Percentiles rank a stretch among this genome's conserved stretches.
Conservation (phyloP, 2,113 vertebrate species). For the Chlamydotis undulata region DNA sequence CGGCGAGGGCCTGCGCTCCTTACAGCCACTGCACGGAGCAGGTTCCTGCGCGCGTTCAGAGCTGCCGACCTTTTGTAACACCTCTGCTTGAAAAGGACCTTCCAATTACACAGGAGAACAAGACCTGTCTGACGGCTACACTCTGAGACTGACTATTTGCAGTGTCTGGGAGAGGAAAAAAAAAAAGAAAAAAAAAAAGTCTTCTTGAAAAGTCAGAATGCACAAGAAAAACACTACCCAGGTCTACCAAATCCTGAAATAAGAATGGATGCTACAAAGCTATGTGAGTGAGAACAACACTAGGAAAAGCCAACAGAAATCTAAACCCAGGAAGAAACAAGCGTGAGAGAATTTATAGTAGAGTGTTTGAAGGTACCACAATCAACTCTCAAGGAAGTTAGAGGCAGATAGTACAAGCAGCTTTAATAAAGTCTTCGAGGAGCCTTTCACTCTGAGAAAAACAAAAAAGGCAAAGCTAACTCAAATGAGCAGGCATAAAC, state of each 20-base stretch:
- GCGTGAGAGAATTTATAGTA: background rate
- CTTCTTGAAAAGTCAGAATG: conserved; percentile 3
- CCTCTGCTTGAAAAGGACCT: conserved; percentile 62
- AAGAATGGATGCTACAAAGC: conserved; percentile 14
- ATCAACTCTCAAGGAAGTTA: background rate
- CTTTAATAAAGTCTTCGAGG: background rate
- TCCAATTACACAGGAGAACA: conserved; percentile 65
- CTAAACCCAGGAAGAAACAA: background rate
- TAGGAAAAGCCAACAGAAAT: background rate
- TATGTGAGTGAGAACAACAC: background rate
- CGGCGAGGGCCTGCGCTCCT: conserved; percentile 29
- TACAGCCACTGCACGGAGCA: conserved; percentile 34
- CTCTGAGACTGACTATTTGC: background rate
- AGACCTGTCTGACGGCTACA: conserved; percentile 42
- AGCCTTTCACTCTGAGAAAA: background rate
- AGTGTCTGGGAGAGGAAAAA: background rate
- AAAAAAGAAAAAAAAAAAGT: background rate
- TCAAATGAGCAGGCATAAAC: background rate
- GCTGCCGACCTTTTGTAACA: conserved; percentile 65
- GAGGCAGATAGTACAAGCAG: background rate
- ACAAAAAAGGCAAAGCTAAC: background rate
- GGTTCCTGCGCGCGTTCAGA: conserved; percentile 68
- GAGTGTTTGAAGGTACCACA: background rate
- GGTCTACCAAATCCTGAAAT: background rate
- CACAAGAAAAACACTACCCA: background rate